Evolutionary conservation across 2,888 invertebrate species (phyloP), one percentile per base, ranked within the genome.

Genomic region (Lordiphosa fenestrarum): DNA sequence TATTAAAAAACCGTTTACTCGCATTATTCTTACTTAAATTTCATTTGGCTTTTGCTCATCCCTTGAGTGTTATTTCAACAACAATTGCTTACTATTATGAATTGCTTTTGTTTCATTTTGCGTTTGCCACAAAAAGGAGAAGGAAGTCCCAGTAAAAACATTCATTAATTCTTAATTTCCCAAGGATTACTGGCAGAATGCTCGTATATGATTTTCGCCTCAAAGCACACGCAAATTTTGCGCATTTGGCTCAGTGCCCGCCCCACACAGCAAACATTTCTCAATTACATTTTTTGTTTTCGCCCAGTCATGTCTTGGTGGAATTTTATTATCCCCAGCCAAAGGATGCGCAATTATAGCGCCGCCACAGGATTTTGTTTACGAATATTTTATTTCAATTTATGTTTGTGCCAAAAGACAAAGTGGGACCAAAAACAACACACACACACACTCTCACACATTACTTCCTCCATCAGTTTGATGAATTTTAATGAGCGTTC

Each of bases 401-500:
- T 78, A 66, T 69, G 66, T 74, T 66, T 39, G 42, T 19, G 36
- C 51, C 12, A 35, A 48, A 37, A 39, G 19, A 30, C 19, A 25
- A 48, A 46, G n/a, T 6, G 37, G 7, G 15, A 12, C 9, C 2
- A 7, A 42, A 40, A 53, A 15, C 10, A 25, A 10, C 39, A 9
- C 7, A 15, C 60, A 50, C 33, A 37, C 46, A 61, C 64, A 64
- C 72, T 62, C 65, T 46, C 54, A 55, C 62, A 69, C 48, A 71
- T 66, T 73, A 51, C 40, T 60, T 40, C 25, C 23, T 58, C 15
- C 25, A 44, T 13, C 38, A 46, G 48, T 63, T 71, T 71, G 81
- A 81, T 81, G 77, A 84, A 80, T 80, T 80, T 84, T 84, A 80
- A 80, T 80, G 84, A 84, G 66, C 55, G 54, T 57, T 35, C 42